Evolutionary conservation across 2,797 vertebrate species (phyloP).

Genomic region (Pipistrellus pipistrellus): DNA sequence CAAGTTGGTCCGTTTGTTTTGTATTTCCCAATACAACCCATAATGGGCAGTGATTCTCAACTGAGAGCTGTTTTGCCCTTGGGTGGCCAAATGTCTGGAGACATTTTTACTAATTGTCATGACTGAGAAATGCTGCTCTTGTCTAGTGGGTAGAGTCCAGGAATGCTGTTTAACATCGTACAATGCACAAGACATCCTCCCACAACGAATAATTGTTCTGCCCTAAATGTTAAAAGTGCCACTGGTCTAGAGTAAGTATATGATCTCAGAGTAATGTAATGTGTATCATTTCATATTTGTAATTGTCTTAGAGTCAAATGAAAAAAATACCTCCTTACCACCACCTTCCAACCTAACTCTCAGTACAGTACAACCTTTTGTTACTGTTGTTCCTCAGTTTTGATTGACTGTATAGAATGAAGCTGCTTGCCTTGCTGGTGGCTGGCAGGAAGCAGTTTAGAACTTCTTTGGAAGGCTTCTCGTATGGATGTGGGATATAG

Average conservation of each 20-base stretch:
- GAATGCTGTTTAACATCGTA: not conserved
- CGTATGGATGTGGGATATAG: not conserved
- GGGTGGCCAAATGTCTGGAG: not conserved
- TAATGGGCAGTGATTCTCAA: not conserved
- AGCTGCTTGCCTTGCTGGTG: not conserved
- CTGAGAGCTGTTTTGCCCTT: not conserved
- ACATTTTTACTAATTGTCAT: not conserved
- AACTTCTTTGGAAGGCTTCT: not conserved
- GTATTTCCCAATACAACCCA: not conserved
- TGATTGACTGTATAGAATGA: slow-evolving; percentile 5
- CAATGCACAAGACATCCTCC: not conserved
- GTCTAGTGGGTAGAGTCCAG: not conserved
- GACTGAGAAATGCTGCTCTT: not conserved
- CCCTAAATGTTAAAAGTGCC: not conserved
- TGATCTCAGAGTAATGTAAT: slow-evolving; percentile 14
- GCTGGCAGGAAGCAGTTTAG: not conserved
- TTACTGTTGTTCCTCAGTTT: not conserved
- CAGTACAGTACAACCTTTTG: not conserved
- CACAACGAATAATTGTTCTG: not conserved
- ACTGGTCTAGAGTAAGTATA: not conserved
- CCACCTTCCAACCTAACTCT: not conserved
- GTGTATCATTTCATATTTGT: not conserved
- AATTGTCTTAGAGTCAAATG: not conserved
- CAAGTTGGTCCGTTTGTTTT: not conserved
- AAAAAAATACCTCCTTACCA: not conserved